These are phyloP conservation scores for Euzetes globulus DNA, from an alignment of 2,888 invertebrate species.

Conservation along the genomic window DNA sequence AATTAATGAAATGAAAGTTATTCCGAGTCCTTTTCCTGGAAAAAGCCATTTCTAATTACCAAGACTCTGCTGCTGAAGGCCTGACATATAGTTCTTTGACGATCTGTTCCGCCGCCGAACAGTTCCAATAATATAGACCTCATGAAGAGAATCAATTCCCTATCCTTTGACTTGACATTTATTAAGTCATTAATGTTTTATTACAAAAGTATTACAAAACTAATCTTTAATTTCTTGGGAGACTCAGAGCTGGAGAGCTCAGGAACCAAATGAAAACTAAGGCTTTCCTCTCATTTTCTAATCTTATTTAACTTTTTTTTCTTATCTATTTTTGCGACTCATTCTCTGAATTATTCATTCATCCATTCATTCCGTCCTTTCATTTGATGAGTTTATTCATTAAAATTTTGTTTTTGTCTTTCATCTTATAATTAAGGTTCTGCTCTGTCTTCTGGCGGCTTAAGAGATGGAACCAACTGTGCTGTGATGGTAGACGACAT, in stretches of 20 bases:
- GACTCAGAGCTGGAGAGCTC: too few species aligned
- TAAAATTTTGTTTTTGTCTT: too few species aligned
- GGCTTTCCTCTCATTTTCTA: background rate
- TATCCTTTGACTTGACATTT: background rate
- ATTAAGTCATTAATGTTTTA: conserved; percentile 3
- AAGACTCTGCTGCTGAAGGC: too few species aligned
- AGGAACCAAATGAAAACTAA: too few species aligned
- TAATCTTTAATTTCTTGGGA: background rate
- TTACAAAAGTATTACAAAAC: background rate
- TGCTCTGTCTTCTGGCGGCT: conserved; percentile 28
- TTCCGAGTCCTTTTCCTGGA: too few species aligned
- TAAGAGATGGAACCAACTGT: conserved; percentile 38
- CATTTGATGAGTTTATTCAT: background rate
- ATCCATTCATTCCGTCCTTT: background rate
- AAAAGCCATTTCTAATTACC: too few species aligned
- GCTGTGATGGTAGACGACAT: conserved; percentile 44
- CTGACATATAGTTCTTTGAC: too few species aligned
- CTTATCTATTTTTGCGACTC: background rate
- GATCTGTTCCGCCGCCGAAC: too few species aligned
- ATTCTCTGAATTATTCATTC: background rate
- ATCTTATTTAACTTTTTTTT: background rate
- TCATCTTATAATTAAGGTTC: conserved; percentile 24
- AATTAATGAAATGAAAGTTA: too few species aligned
- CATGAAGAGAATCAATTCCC: background rate
- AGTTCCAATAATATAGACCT: too few species aligned